These are phyloP conservation scores for Oplegnathus fasciatus DNA, from an alignment of 2,113 vertebrate genomes.

Conservation along the genomic window DNA sequence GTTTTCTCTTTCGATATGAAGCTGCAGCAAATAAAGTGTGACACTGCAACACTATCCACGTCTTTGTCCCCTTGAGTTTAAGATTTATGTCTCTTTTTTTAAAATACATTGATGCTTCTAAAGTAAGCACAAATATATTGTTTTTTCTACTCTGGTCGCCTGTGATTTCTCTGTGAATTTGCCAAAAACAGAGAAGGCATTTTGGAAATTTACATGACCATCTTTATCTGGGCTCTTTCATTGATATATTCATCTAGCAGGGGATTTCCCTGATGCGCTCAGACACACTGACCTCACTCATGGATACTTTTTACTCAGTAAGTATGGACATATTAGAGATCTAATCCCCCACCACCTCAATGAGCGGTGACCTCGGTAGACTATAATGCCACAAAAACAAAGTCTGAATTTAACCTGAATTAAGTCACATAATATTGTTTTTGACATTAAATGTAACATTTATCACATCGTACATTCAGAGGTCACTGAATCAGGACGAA, in stretches of 20 bases:
- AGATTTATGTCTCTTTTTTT: neutral
- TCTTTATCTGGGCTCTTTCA: neutral
- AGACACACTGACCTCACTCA: neutral
- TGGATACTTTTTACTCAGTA: neutral
- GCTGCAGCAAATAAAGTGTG: constrained; percentile 68
- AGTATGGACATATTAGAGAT: neutral
- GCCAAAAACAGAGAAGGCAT: neutral
- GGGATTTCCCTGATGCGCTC: neutral
- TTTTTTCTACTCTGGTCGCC: neutral
- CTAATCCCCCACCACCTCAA: neutral
- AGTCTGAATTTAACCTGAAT: constrained; percentile 12
- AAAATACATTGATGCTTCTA: neutral
- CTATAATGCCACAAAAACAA: neutral
- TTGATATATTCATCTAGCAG: neutral
- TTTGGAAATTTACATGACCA: neutral
- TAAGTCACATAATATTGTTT: constrained; percentile 10
- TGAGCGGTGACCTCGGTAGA: neutral
- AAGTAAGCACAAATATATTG: too few species aligned
- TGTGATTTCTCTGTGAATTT: neutral
- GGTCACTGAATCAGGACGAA: neutral
- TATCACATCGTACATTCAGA: constrained; percentile 7
- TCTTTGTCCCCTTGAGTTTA: constrained; percentile 6
- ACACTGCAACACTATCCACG: constrained; percentile 24
- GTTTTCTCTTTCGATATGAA: constrained; percentile 28
- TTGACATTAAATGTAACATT: constrained; percentile 12